These are phyloP conservation scores for Crenuchus spilurus DNA, from an alignment of 2,797 vertebrate genomes.

Conservation along the genomic window DNA sequence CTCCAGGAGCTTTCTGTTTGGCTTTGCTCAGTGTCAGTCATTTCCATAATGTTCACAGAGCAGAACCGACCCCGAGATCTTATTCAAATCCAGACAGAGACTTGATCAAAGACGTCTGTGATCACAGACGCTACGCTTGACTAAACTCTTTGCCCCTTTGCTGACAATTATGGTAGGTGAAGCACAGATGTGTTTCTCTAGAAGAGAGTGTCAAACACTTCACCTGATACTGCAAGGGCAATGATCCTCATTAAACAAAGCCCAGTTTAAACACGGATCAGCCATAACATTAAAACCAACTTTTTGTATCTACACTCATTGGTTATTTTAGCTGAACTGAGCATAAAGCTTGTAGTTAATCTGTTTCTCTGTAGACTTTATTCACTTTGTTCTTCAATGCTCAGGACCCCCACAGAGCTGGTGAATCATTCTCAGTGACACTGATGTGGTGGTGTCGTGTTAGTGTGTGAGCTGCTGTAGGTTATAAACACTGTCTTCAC, in stretches of 20 bases:
- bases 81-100: conserved; percentile 18
- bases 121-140: conserved; percentile 17
- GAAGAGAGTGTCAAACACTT: neutral
- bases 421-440: no score
- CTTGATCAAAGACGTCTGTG: conserved; percentile 21
- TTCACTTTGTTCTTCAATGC: no score
- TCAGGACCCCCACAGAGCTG: no score
- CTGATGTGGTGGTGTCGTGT: no score
- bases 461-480: no score
- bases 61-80: neutral
- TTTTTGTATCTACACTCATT: no score
- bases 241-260: neutral
- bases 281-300: no score
- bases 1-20: conserved; percentile 9
- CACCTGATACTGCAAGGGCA: neutral
- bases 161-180: conserved; percentile 27
- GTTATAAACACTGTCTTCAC: no score
- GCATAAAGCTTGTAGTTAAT: no score
- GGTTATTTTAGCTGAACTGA: no score
- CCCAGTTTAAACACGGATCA: no score
- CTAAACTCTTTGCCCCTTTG: conserved; percentile 30
- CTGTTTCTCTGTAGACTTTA: no score
- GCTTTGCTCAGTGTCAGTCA: conserved; percentile 1
- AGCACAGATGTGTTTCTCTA: neutral
- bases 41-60: conserved; percentile 2